Evolutionary conservation across 2,113 vertebrate species (phyloP), one percentile per base, ranked within the genome.

Genomic region (Dromas ardeola): DNA sequence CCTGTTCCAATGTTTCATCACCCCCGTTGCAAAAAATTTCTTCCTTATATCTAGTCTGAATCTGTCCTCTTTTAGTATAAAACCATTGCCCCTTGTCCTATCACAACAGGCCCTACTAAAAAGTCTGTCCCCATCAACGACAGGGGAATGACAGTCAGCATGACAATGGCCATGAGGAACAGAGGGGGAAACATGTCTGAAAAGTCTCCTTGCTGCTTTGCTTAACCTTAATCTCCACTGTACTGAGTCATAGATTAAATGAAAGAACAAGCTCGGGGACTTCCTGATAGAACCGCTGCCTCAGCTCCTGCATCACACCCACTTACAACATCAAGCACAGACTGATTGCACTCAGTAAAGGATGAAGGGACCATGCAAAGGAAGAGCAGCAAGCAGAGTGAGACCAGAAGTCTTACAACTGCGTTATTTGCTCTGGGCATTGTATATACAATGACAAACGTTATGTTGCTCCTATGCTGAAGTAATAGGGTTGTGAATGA

Each of bases 231-330:
- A 71, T 55, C 47, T 95, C 90, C 19, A 15, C 34, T 27, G 38
- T 52, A 82, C 50, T 93, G 92, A 93, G 81, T 45, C 77, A 92
- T 0, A 90, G 61, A 43, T n/a, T 42, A 91, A 65, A 63, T 50
- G 13, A 83, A 53, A 93, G 45, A 89, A 43, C n/a, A 58, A 52
- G 70, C 32, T 90, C 52, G 52, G 55, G 47, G 62, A 40, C 29
- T 88, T 93, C 71, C 77, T 91, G 40, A 40, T 89, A 61, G 85
- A 97, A 78, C 21, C 50, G 59, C 70, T 96, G 78, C 74, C 52
- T 97, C 87, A 94, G 62, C 79, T 91, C 69, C 73, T 90, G 23
- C 45, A 76, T 69, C n/a, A 77, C 66, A 81, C 42, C 59, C 73
- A 56, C 36, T 88, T 82, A 82, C 62, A 90, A 34, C 49, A 70